Evolutionary conservation across 64 coral and sea anemone species (phyloP), one percentile per base, ranked within the genome.

Genomic region (Montipora cactus): DNA sequence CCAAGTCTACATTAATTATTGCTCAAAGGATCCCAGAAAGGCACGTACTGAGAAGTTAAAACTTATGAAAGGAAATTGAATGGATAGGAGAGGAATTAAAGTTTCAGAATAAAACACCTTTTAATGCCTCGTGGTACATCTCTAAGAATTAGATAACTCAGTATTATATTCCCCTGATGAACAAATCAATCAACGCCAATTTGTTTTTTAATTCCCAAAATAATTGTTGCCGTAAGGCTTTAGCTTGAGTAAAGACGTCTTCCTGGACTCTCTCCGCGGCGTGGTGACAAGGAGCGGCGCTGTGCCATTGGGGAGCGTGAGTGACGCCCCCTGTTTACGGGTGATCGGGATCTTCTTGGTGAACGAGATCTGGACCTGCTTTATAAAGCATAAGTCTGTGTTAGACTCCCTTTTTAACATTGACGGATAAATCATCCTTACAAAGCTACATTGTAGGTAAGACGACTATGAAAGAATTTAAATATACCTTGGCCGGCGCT

Each of bases 361-460:
- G 92, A 95, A 49, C 94, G 94, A 44, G 94, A 95, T 73, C 89
- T 88, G 62, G 94, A 95, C 25, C 89, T 87, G 21, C 90, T 83
- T 81, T 64, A 81, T 59, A 95, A 28, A 84, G 11, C 53, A 8
- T 75, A 57, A 57, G 25, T 48, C 19, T 18, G 4, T 13, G 28
- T 86, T 13, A 21, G n/a, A 14, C 44, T 67, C 82, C 37, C 37
- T 37, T 37, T 2, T 37, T 37, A 37, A 37, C 37, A 37, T 37
- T 37, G 37, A 37, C 37, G 37, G 37, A 37, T 37, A 37, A 37
- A 37, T 37, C 37, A 37, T 37, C 37, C 37, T 37, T 37, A 37
- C 1, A 37, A 37, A 37, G 37, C 37, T 37, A 37, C 37, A 37
- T 28, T 28, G 28, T 28, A 37, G 37, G 37, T 37, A 37, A 37